A percentile compares a stretch with the other conserved stretches of the same genome.
These are phyloP conservation scores for Coilia nasus DNA, from an alignment of 2,797 vertebrate species.

Conservation along the genomic window DNA sequence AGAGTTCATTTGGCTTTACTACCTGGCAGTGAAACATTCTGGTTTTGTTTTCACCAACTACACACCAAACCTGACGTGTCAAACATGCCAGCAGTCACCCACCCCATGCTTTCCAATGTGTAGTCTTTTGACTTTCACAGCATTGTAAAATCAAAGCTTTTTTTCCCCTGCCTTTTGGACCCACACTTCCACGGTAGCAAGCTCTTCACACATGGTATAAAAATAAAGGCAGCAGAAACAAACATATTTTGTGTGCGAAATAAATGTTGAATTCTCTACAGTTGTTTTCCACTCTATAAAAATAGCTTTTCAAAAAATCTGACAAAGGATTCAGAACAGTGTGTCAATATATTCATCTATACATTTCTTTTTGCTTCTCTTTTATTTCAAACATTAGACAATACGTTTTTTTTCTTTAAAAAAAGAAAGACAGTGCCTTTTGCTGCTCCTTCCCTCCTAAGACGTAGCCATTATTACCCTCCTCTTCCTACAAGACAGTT, in stretches of 20 bases:
- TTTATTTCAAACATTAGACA: conserved; percentile 62
- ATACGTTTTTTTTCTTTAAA: conserved; percentile 31
- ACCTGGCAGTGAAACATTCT: conserved; percentile 9
- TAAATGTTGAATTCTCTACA: conserved; percentile 67
- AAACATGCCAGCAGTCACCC: conserved; percentile 45
- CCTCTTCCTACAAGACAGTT: not conserved
- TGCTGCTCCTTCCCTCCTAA: conserved; percentile 68
- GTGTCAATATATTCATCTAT: conserved; percentile 62
- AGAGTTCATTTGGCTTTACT: conserved; percentile 22
- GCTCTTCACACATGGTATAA: conserved; percentile 64
- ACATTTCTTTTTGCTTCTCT: conserved; percentile 31
- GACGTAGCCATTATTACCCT: conserved; percentile 53
- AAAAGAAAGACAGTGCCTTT: conserved; percentile 53
- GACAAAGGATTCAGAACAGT: conserved; percentile 73
- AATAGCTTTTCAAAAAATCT: conserved; percentile 79
- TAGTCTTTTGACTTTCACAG: conserved; percentile 6
- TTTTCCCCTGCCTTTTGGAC: conserved; percentile 54
- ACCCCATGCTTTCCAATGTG: not conserved
- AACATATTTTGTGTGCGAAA: conserved; percentile 69
- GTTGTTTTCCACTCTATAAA: conserved; percentile 73
- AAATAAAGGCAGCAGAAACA: conserved; percentile 72
- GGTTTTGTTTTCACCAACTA: not conserved
- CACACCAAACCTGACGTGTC: conserved; percentile 18
- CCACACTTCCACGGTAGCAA: conserved; percentile 65
- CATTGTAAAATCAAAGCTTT: conserved; percentile 12